Base-by-base conservation (phyloP, 2,113 vertebrate species). In the Tichodroma muraria region DNA sequence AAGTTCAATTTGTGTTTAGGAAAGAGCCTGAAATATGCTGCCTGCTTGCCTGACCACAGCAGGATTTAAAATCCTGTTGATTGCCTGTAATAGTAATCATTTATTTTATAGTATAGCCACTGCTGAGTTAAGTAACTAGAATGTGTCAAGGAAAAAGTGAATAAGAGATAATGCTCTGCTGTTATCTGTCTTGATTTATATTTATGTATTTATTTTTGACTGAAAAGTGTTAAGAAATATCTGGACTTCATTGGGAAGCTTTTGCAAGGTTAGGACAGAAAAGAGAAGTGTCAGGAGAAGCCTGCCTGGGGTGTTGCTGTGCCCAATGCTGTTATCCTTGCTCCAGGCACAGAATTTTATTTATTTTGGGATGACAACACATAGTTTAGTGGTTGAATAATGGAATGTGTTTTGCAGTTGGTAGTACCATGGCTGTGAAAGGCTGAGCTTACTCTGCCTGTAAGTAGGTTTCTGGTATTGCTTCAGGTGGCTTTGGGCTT, bases 1-100 rank as follows among this genome's bases (percentile, higher is more conserved):
- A 80, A 93, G 90, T 93, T 44, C 72, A 92, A 84, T 91, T 84
- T 80, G 35, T 49, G n/a, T 94, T 94, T 92, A 81, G 86, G 47
- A 87, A 92, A 91, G 60, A 89, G 81, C 68, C n/a, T 94, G 50
- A 91, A 95, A 78, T 95, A 61, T 8, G 16, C 44, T 88, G 52
- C 82, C 71, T 75, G 28, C 44, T 77, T 83, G 42, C 68, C 33
- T 94, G 66, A 91, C 87, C 81, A 33, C 75, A 57, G 59, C 50
- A 85, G 78, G 76, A 83, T 79, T 94, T 83, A 22, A 84, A 94
- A 86, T 77, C 52, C 25, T 86, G 24, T 86, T 86, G 56, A 52
- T 30, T 60, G 69, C 28, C 52, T 92, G 12, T 73, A 57, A 68
- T 23, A 37, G 17, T 68, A 28, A 57, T 52, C 31, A 61, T n/a